Percentiles rank a stretch among this genome's conserved stretches.
Evolutionary conservation across 2,888 invertebrate genomes (phyloP).

Genomic region (Sylvicola fuscatus): DNA sequence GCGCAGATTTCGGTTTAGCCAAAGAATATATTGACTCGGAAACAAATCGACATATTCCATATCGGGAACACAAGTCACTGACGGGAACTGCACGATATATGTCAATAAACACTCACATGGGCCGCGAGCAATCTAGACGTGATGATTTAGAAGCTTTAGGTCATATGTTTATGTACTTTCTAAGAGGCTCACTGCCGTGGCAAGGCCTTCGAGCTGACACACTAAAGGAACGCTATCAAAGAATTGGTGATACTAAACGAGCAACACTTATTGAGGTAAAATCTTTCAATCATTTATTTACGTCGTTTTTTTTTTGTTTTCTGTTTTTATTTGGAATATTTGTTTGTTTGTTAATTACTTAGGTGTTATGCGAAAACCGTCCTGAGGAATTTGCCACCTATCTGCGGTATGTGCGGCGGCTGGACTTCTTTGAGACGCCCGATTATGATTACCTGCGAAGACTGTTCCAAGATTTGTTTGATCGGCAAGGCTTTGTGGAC

Average conservation of each 20-base stretch:
- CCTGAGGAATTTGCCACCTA: conserved; percentile 96
- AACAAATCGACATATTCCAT: conserved; percentile 99
- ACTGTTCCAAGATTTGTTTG: conserved; percentile 83
- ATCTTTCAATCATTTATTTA: conserved; percentile 3
- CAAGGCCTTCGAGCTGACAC: conserved; percentile 99
- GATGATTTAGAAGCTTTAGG: conserved; percentile 99
- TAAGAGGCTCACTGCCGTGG: conserved; percentile 98
- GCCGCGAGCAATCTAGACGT: conserved; percentile 98
- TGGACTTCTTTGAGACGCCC: conserved; percentile 99
- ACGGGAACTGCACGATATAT: conserved; percentile 99
- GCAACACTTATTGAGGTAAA: conserved; percentile 90
- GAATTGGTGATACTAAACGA: conserved; percentile 99
- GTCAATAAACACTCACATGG: conserved; percentile 99
- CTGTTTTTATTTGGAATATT: not conserved
- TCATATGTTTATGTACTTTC: conserved; percentile 99
- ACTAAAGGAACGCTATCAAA: conserved; percentile 98
- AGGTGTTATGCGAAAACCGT: conserved; percentile 64
- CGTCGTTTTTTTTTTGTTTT: not conserved
- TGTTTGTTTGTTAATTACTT: conserved; percentile 8
- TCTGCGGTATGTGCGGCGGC: conserved; percentile 85
- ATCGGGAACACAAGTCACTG: conserved; percentile 99
- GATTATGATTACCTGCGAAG: conserved; percentile 97
- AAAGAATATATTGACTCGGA: conserved; percentile 99
- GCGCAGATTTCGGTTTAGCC: conserved; percentile 96
- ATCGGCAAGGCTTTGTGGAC: conserved; percentile 66